Evolutionary conservation across 2,888 invertebrate genomes (phyloP).

Genomic region (Morpho deidamia): DNA sequence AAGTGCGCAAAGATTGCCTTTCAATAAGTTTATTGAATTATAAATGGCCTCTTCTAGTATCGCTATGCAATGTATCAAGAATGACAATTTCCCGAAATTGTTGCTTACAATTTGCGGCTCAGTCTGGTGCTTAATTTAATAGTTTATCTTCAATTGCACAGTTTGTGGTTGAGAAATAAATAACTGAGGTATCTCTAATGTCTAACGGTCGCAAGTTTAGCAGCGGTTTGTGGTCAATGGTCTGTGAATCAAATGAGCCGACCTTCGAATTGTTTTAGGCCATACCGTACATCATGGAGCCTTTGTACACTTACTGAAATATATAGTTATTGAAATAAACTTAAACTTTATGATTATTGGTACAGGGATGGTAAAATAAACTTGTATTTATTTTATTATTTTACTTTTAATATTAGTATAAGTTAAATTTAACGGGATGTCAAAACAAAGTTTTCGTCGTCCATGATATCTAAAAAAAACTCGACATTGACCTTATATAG

Average conservation of each 20-base stretch:
- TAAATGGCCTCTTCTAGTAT: slow-evolving; percentile 2
- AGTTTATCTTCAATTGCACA: slow-evolving; percentile 52
- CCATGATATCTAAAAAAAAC: no score
- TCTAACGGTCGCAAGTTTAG: slow-evolving; percentile 32
- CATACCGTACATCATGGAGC: not conserved
- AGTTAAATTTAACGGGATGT: no score
- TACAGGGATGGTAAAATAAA: no score
- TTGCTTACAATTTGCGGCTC: slow-evolving; percentile 52
- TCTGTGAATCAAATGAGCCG: slow-evolving; percentile 21
- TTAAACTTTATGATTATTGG: no score
- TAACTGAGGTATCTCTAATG: slow-evolving; percentile 36
- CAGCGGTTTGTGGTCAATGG: slow-evolving; percentile 28
- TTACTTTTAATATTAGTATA: no score
- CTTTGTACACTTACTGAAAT: not conserved
- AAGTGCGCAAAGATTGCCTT: no score
- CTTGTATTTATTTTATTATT: no score
- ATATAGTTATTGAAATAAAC: no score
- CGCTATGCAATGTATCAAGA: slow-evolving; percentile 8
- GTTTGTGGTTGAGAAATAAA: slow-evolving; percentile 47
- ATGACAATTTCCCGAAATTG: slow-evolving; percentile 46
- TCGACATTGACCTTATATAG: no score
- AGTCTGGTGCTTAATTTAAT: slow-evolving; percentile 57
- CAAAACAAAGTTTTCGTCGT: no score
- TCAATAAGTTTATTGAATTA: no score
- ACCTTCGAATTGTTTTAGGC: slow-evolving; percentile 8